These are phyloP conservation scores for Nibea coibor DNA, from an alignment of 2,113 vertebrate species.

Conservation along the genomic window DNA sequence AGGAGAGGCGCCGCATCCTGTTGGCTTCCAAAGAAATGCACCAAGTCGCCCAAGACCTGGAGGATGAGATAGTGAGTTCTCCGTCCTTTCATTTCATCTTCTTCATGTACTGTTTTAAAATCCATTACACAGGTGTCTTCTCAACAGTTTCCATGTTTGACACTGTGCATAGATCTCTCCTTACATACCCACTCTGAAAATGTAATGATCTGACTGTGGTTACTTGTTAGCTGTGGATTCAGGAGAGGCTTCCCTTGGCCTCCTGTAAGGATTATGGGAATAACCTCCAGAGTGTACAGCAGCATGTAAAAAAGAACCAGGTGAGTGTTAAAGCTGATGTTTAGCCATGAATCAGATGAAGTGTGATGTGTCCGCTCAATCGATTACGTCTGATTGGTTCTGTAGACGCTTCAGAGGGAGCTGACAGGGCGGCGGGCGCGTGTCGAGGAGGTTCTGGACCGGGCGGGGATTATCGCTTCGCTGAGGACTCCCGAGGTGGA, in stretches of 20 bases:
- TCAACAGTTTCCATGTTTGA: not conserved
- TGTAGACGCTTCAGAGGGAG: slow-evolving; percentile 92
- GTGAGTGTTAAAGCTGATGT: slow-evolving; percentile 65
- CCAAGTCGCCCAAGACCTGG: slow-evolving; percentile 93
- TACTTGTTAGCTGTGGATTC: slow-evolving; percentile 90
- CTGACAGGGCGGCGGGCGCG: slow-evolving; percentile 89
- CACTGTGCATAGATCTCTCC: not conserved
- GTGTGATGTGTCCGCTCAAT: not conserved
- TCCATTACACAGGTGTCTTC: not conserved
- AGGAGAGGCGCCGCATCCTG: slow-evolving; percentile 88
- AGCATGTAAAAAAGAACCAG: slow-evolving; percentile 93
- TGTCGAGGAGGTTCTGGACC: slow-evolving; percentile 84
- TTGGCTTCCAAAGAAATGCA: slow-evolving; percentile 93
- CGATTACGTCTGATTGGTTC: slow-evolving; percentile 24
- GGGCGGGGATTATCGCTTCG: slow-evolving; percentile 84
- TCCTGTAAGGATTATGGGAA: slow-evolving; percentile 92
- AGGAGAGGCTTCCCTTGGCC: slow-evolving; percentile 90
- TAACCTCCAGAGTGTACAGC: slow-evolving; percentile 90
- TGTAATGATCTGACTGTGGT: slow-evolving; percentile 29
- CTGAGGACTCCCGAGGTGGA: slow-evolving; percentile 87
- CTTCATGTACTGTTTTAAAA: not conserved
- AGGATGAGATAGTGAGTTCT: slow-evolving; percentile 90
- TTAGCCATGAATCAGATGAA: slow-evolving; percentile 2
- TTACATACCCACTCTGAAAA: not conserved
- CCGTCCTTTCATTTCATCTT: not conserved